Percentiles rank a stretch among this genome's conserved stretches.
phyloP scores from a whole-genome alignment of 2,888 invertebrate genomes.

The Ctena decussata region DNA sequence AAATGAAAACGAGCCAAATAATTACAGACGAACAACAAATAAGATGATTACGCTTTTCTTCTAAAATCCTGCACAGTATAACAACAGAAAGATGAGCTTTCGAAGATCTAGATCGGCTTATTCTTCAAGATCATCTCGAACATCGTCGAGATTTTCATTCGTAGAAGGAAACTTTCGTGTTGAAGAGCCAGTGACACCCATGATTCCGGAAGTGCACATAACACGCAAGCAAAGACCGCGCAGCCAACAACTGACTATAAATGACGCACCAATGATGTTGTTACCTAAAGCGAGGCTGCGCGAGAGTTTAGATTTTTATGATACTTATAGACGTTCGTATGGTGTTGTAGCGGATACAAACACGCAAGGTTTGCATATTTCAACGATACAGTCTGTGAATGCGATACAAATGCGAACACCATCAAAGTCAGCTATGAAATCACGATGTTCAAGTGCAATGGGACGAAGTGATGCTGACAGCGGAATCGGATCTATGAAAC shows the following conservation, averaged over 20 bases:
- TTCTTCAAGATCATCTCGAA: constrained; percentile 36
- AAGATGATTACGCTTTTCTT: not conserved
- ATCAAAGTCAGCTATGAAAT: constrained; percentile 51
- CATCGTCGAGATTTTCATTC: constrained; percentile 54
- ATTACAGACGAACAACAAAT: not conserved
- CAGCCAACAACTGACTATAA: constrained; percentile 44
- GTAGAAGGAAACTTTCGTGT: constrained; percentile 60
- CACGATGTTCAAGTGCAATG: constrained; percentile 20
- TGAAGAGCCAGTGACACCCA: constrained; percentile 30
- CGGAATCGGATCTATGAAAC: constrained; percentile 60
- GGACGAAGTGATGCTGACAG: constrained; percentile 60
- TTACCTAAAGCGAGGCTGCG: constrained; percentile 61
- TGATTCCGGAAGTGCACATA: constrained; percentile 52
- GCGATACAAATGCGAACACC: constrained; percentile 25
- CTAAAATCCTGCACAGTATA: not conserved
- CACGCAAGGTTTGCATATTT: constrained; percentile 56
- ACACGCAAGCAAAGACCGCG: constrained; percentile 13
- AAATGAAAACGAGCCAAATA: too few species aligned
- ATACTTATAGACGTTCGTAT: constrained; percentile 33
- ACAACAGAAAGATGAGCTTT: not conserved
- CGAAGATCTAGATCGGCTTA: constrained; percentile 4
- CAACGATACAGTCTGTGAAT: constrained; percentile 53
- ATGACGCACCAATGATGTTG: constrained; percentile 67
- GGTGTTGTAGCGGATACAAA: constrained; percentile 57
- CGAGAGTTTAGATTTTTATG: constrained; percentile 44